These are phyloP conservation scores for Syngnathus scovelli DNA, from an alignment of 2,113 vertebrate species.

Conservation along the genomic window DNA sequence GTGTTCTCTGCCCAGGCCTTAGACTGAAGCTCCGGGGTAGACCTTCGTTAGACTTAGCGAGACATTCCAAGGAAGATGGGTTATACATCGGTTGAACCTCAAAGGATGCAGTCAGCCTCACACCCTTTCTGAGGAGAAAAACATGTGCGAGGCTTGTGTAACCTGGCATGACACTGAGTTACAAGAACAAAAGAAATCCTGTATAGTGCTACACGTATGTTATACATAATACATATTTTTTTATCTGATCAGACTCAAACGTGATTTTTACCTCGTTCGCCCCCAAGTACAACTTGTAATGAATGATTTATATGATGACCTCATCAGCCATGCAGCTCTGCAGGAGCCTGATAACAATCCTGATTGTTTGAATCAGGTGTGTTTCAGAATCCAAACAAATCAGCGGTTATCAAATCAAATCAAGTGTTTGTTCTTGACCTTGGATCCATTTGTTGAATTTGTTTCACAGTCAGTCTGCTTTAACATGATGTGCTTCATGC, in stretches of 20 bases:
- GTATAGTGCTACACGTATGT: neutral
- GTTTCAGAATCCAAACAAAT: neutral
- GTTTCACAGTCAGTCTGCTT: too few species aligned
- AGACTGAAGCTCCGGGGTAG: conserved; percentile 48
- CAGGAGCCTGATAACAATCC: too few species aligned
- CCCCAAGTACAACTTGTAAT: neutral
- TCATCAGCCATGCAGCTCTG: too few species aligned
- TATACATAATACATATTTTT: neutral
- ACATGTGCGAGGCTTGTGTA: neutral
- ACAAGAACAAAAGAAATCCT: neutral
- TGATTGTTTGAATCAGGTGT: too few species aligned
- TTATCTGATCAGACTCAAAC: neutral
- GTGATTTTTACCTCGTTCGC: neutral
- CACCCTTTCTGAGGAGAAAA: conserved; percentile 9
- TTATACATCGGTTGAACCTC: conserved; percentile 40
- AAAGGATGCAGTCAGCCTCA: conserved; percentile 25
- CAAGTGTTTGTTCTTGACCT: neutral
- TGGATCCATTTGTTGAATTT: too few species aligned
- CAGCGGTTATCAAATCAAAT: neutral
- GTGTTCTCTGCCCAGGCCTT: conserved; percentile 39
- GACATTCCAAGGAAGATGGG: conserved; percentile 55
- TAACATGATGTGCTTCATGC: too few species aligned
- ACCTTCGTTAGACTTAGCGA: conserved; percentile 48
- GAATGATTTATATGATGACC: too few species aligned
- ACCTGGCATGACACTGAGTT: neutral